phyloP scores from a whole-genome alignment of 2,797 vertebrate species.

The Eutrigla gurnardus region DNA sequence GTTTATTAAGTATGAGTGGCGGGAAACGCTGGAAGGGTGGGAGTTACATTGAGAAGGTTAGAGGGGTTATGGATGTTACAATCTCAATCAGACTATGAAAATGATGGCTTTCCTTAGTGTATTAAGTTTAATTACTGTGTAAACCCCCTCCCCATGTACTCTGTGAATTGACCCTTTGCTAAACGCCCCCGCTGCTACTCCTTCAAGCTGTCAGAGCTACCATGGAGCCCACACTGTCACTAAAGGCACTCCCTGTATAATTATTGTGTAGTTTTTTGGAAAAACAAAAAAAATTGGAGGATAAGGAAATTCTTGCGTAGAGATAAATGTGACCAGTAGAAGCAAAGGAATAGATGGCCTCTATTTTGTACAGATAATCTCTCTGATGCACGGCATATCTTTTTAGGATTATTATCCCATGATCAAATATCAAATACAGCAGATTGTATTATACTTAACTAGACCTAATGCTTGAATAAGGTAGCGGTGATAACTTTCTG shows the following conservation, averaged over 20 bases:
- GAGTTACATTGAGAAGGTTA: conserved; percentile 38
- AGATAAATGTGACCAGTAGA: conserved; percentile 4
- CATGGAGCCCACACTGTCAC: background rate
- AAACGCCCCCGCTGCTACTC: background rate
- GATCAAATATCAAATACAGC: background rate
- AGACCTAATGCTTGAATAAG: background rate
- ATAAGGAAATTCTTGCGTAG: background rate
- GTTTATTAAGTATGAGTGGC: conserved; percentile 13
- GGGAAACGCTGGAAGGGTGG: conserved; percentile 33
- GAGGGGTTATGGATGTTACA: conserved; percentile 17
- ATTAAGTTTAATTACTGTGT: conserved; percentile 29
- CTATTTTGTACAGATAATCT: background rate
- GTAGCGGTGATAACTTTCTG: background rate
- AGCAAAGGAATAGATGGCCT: conserved; percentile 5
- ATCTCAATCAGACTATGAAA: conserved; percentile 31
- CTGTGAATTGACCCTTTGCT: too few species aligned
- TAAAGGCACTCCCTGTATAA: too few species aligned
- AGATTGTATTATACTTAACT: background rate
- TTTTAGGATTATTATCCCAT: background rate
- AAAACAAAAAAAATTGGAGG: conserved; percentile 1
- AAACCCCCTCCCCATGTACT: too few species aligned
- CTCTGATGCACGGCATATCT: background rate
- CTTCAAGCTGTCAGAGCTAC: too few species aligned
- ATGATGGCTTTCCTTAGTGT: conserved; percentile 23
- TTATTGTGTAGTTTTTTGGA: too few species aligned